Base-by-base conservation (phyloP, 1,140 invertebrate genomes). In the Helicoverpa zea region DNA sequence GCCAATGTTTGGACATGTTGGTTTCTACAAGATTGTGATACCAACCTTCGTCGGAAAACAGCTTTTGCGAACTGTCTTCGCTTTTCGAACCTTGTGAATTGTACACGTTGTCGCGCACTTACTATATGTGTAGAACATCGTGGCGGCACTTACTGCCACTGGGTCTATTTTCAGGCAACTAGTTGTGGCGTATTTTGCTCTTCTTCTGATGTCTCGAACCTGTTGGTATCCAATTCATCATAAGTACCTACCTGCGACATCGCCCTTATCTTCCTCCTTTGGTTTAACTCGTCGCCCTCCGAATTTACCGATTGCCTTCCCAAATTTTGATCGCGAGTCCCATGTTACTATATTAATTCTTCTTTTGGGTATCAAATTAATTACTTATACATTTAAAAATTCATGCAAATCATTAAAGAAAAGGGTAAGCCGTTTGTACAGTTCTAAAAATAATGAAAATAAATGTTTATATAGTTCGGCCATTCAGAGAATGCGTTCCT, bases 201-300 rank as follows among this genome's bases (percentile, higher is more conserved):
- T 12, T 70, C 66, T 70, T 70, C 66, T 52, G 66, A 70, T 52
- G 47, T 70, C 66, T 70, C n/a, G 66, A 52, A 70, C 66, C 66
- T 70, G 66, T 70, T 70, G 66, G 66, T 52, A 70, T 70, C 66
- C 66, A 70, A 52, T 52, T 70, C 66, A 70, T 70, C 49, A 70
- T 70, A 43, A 70, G 66, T 70, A 52, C 66, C 66, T 70, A 70
- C 66, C 66, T 70, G 47, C 29, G 18, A 47, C 51, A 68, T 4
- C 18, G 66, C 9, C 66, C 49, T 52, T 18, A 52, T 12, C 47
- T 23, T 52, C 66, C 43, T 11, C 18, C n/a, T 23, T 18, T 23
- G 47, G 51, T 52, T 23, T 14, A 23, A 16, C 3, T 70, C 66
- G 23, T 70, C 51, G 23, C n/a, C 54, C 30, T 58, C 29, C 49